A percentile compares a stretch with the other conserved stretches of the same genome.
Conservation (phyloP, 2,113 vertebrate genomes). For the Hypomesus transpacificus region DNA sequence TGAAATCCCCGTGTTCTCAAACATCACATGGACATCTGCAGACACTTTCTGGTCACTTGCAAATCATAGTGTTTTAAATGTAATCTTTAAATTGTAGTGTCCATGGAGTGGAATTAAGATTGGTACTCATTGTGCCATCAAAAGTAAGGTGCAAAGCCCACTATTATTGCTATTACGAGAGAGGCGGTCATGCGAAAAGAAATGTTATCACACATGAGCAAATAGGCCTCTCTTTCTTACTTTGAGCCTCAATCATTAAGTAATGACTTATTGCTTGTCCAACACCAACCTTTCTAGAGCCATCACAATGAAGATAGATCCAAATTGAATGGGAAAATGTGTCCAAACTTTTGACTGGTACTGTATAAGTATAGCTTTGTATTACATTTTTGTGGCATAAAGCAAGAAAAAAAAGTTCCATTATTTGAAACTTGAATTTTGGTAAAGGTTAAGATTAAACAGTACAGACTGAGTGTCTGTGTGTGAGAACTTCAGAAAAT, state of each 20-base stretch:
- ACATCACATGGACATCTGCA: neutral
- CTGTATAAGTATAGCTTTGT: too few relatives aligned
- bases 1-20: too few relatives aligned
- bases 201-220: constrained; percentile 60
- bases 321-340: too few relatives aligned
- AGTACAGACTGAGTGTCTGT: too few relatives aligned
- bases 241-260: constrained; percentile 63
- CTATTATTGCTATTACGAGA: constrained; percentile 60
- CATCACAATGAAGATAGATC: constrained; percentile 18
- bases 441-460: too few relatives aligned
- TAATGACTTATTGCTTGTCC: constrained; percentile 59
- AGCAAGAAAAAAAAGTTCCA: too few relatives aligned
- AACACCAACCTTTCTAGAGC: constrained; percentile 26
- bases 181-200: constrained; percentile 54
- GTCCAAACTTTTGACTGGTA: too few relatives aligned
- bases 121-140: constrained; percentile 48
- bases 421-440: too few relatives aligned
- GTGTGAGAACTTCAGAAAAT: too few relatives aligned
- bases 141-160: constrained; percentile 41
- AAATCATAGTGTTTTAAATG: constrained; percentile 56
- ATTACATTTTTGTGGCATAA: too few relatives aligned
- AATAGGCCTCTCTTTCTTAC: constrained; percentile 54
- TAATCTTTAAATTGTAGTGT: constrained; percentile 65
- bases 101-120: constrained; percentile 47
- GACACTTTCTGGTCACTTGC: constrained; percentile 30